These are phyloP conservation scores for Anisognathus igniventris DNA, from an alignment of 2,797 vertebrate species.

Conservation along the genomic window DNA sequence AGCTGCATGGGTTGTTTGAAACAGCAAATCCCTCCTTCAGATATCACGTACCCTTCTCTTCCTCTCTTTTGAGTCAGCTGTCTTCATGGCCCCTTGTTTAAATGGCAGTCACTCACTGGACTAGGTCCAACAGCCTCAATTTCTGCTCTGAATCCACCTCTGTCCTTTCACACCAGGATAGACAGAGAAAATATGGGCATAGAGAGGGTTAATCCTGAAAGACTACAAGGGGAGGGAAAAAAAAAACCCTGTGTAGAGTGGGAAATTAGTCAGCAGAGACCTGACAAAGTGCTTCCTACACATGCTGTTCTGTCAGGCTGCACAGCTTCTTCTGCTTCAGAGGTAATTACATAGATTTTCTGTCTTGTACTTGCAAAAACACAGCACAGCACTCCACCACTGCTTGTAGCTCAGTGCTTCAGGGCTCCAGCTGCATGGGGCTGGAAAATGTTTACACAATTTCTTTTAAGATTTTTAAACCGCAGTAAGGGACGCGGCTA, in stretches of 20 bases:
- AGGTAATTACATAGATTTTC: constrained; percentile 99
- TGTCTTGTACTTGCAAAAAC: constrained; percentile 99
- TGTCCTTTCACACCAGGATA: background rate
- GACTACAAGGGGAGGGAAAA: background rate
- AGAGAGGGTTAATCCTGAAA: constrained; percentile 39
- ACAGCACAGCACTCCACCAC: constrained; percentile 90
- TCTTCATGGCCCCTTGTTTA: background rate
- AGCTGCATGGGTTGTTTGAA: background rate
- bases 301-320: constrained; percentile 90
- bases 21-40: background rate
- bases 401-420: constrained; percentile 86
- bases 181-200: background rate
- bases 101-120: background rate
- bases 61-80: background rate
- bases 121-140: background rate
- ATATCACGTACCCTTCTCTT: background rate
- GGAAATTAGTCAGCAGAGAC: constrained; percentile 80
- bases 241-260: constrained; percentile 48
- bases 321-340: constrained; percentile 93
- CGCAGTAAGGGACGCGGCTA: constrained; percentile 35
- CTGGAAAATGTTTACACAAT: constrained; percentile 73
- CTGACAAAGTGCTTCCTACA: constrained; percentile 88
- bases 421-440: constrained; percentile 79
- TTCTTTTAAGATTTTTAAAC: constrained; percentile 71
- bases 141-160: background rate